Evolutionary conservation across 2,888 invertebrate species (phyloP).

Genomic region (Drosophila borborema): DNA sequence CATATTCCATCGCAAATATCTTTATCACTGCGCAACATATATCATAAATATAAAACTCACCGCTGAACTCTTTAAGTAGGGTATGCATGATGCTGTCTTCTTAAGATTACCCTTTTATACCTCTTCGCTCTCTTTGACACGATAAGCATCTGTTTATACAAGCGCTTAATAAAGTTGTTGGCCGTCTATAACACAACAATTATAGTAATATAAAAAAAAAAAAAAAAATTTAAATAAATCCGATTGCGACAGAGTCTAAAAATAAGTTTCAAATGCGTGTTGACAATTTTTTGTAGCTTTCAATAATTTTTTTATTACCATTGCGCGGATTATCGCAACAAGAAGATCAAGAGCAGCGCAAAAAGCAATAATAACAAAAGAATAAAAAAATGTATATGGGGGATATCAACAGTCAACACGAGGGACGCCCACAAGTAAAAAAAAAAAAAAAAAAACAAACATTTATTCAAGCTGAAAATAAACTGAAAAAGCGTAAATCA

Average conservation of each 20-base stretch:
- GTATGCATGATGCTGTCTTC: not conserved
- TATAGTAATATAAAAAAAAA: constrained; percentile 36
- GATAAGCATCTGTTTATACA: constrained; percentile 46
- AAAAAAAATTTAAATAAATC: constrained; percentile 38
- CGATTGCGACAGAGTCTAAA: constrained; percentile 73
- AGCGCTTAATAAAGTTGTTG: constrained; percentile 70
- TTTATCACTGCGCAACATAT: too few species aligned
- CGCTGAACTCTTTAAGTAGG: not conserved
- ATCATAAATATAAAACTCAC: not conserved
- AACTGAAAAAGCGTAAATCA: constrained; percentile 70
- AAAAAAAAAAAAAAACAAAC: not conserved
- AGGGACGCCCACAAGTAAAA: constrained; percentile 64
- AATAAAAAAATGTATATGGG: constrained; percentile 59
- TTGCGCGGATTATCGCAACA: constrained; percentile 76
- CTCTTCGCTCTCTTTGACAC: constrained; percentile 13
- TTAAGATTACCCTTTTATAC: constrained; percentile 3
- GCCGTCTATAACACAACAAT: constrained; percentile 45
- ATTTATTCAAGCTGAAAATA: constrained; percentile 33
- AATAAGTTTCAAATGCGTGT: constrained; percentile 79
- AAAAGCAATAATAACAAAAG: constrained; percentile 23
- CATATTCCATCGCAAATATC: too few species aligned
- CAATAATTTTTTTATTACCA: constrained; percentile 59
- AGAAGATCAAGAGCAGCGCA: constrained; percentile 73
- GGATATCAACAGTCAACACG: constrained; percentile 47
- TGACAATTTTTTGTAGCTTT: constrained; percentile 64